phyloP scores from a whole-genome alignment of 2,113 vertebrate species.

The Ceuthmochares aereus region DNA sequence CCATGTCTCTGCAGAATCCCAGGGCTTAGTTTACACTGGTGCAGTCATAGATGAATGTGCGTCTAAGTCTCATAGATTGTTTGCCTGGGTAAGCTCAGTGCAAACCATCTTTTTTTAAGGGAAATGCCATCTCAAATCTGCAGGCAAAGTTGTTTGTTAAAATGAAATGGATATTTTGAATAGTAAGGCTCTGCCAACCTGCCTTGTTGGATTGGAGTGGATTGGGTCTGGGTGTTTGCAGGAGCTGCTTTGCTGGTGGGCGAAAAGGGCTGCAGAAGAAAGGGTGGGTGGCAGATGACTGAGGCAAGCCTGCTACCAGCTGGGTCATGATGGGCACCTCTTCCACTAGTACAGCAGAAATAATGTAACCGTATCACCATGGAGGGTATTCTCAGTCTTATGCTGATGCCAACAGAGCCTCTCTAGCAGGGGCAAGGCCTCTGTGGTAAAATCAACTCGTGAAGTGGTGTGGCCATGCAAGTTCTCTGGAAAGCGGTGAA shows the following conservation, averaged over 20 bases:
- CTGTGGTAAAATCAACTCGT: neutral
- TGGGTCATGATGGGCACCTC: accelerated
- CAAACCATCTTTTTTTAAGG: neutral
- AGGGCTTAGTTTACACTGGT: neutral
- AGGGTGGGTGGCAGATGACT: neutral
- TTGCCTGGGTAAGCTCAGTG: neutral
- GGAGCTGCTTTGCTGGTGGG: neutral
- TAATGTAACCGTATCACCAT: accelerated
- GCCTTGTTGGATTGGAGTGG: neutral
- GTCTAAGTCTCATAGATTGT: neutral
- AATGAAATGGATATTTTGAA: neutral
- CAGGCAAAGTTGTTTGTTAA: neutral
- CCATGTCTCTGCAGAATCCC: neutral
- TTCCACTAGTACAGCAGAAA: neutral
- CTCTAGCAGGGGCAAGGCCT: neutral
- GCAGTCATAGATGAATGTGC: neutral
- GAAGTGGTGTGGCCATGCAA: accelerated
- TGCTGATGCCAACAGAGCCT: too few relatives aligned
- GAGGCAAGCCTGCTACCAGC: neutral
- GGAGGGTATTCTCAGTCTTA: neutral
- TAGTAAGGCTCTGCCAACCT: neutral
- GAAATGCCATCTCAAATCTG: neutral
- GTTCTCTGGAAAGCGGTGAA: neutral
- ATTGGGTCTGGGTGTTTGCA: neutral
- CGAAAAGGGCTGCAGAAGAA: neutral